Percentiles rank a stretch among this genome's conserved stretches.
Conservation (phyloP, 2,797 vertebrate species). For the Crenichthys baileyi region DNA sequence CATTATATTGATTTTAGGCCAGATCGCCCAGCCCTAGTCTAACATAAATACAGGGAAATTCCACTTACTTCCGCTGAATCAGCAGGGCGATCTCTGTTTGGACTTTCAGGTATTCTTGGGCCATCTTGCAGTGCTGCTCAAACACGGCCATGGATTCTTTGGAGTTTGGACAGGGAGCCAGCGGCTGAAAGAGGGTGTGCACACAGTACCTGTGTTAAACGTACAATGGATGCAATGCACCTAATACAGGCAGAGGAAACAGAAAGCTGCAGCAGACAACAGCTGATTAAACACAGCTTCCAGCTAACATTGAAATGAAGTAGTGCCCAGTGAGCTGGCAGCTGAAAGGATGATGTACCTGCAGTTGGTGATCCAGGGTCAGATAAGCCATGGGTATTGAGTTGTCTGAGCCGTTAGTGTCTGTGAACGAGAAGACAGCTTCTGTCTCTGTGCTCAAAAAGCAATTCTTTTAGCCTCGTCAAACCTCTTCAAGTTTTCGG, state of each 20-base stretch:
- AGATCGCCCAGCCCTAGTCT: too few relatives aligned
- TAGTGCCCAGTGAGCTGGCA: background rate
- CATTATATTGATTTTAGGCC: too few relatives aligned
- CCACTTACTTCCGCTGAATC: constrained; percentile 96
- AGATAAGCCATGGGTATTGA: constrained; percentile 99
- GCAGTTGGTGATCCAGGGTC: constrained; percentile 97
- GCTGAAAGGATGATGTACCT: constrained; percentile 79
- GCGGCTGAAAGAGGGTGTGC: constrained; percentile 85
- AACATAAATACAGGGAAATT: background rate
- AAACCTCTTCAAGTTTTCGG: background rate
- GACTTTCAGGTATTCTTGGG: constrained; percentile 99
- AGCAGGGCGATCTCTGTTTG: constrained; percentile 98
- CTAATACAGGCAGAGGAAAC: background rate
- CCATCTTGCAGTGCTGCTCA: constrained; percentile 99
- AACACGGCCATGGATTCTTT: constrained; percentile 99
- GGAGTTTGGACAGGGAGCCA: constrained; percentile 98
- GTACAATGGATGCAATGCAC: background rate
- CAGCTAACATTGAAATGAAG: background rate
- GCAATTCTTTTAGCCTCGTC: background rate
- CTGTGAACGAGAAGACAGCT: constrained; percentile 70
- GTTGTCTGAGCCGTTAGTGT: constrained; percentile 98
- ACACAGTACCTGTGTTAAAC: background rate
- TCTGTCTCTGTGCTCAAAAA: too few relatives aligned
- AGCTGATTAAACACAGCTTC: background rate
- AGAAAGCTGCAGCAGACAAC: background rate